Evolutionary conservation across 1,140 invertebrate genomes (phyloP).

Genomic region (Ericerus pela): DNA sequence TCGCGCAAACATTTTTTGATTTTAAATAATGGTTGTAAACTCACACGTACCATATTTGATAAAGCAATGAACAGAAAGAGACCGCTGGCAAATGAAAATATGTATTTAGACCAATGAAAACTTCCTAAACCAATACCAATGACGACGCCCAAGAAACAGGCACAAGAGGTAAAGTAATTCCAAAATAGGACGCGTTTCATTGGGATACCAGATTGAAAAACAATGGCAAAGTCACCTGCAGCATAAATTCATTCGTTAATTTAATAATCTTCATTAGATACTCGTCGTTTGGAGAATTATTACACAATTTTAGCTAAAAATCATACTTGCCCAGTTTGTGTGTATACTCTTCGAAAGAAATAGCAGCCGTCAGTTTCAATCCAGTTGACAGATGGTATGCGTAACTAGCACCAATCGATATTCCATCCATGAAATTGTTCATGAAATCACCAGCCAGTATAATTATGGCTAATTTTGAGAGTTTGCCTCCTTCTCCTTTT

Average conservation of each 20-base stretch:
- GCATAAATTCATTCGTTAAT: slow-evolving; percentile 1
- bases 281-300: too few species aligned
- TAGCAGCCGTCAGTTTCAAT: slow-evolving; percentile 58
- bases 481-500: neutral
- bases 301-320: too few species aligned
- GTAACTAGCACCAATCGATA: slow-evolving; percentile 66
- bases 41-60: slow-evolving; percentile 49
- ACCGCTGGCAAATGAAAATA: slow-evolving; percentile 63
- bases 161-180: slow-evolving; percentile 55
- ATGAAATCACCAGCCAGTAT: slow-evolving; percentile 65
- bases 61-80: slow-evolving; percentile 68
- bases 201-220: slow-evolving; percentile 58
- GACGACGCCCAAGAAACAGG: slow-evolving; percentile 59
- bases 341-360: slow-evolving; percentile 67
- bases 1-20: too few species aligned
- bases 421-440: slow-evolving; percentile 67
- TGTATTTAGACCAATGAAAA: slow-evolving; percentile 50
- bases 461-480: slow-evolving; percentile 50
- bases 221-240: slow-evolving; percentile 60
- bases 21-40: neutral
- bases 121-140: slow-evolving; percentile 56
- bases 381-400: slow-evolving; percentile 52
- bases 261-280: too few species aligned
- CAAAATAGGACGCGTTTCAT: slow-evolving; percentile 51
- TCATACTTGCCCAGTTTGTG: slow-evolving; percentile 49